phyloP scores from a whole-genome alignment of 2,113 vertebrate species.

The Hyla sarda region DNA sequence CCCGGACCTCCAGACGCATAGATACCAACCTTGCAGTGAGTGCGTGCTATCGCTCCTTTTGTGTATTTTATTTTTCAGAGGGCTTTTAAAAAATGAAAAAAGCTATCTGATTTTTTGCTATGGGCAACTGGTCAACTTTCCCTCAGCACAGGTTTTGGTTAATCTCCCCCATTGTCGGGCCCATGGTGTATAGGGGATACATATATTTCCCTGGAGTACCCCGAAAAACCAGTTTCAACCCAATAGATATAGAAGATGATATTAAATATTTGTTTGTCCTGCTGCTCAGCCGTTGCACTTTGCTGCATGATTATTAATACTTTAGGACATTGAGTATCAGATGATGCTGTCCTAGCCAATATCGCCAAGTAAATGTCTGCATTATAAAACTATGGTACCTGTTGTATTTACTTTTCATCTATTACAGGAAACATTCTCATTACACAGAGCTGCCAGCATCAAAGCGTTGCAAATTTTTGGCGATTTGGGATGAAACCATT shows the following conservation, averaged over 20 bases:
- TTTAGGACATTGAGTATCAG: neutral
- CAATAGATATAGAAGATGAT: neutral
- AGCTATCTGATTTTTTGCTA: too few species aligned
- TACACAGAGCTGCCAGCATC: conserved; percentile 61
- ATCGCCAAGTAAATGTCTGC: neutral
- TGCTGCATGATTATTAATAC: neutral
- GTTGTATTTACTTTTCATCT: conserved; percentile 1
- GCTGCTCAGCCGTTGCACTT: neutral
- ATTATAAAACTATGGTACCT: neutral
- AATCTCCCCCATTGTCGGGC: too few species aligned
- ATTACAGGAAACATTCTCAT: conserved; percentile 57
- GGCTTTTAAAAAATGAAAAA: too few species aligned
- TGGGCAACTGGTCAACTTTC: too few species aligned
- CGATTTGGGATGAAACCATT: conserved; percentile 64
- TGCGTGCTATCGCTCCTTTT: too few species aligned
- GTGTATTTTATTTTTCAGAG: too few species aligned
- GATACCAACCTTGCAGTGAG: too few species aligned
- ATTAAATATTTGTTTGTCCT: neutral
- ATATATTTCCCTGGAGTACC: too few species aligned
- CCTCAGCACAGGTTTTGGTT: too few species aligned
- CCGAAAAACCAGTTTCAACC: too few species aligned
- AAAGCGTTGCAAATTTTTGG: conserved; percentile 61
- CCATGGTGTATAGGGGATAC: too few species aligned
- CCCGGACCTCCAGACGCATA: too few species aligned
- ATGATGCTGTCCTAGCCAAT: neutral